phyloP scores from a whole-genome alignment of 2,113 vertebrate species.

The Platysternon megacephalum region DNA sequence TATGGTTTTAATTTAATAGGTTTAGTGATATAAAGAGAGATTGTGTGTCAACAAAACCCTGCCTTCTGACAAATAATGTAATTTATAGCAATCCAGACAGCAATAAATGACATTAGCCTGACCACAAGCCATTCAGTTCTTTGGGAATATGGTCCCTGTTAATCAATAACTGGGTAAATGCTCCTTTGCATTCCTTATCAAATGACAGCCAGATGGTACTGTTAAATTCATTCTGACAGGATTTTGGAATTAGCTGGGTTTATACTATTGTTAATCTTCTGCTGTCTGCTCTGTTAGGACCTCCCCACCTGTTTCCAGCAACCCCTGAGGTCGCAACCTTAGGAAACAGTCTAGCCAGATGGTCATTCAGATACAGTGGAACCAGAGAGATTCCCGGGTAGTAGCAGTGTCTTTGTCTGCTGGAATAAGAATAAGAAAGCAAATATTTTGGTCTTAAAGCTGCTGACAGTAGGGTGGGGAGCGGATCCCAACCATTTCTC shows the following conservation, averaged over 20 bases:
- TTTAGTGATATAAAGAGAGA: constrained; percentile 44
- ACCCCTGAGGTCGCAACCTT: constrained; percentile 63
- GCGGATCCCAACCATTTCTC: neutral
- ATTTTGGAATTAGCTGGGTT: constrained; percentile 69
- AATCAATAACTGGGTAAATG: constrained; percentile 62
- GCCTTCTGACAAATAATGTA: constrained; percentile 23
- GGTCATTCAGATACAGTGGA: neutral
- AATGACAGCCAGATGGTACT: constrained; percentile 82
- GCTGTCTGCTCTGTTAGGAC: constrained; percentile 60
- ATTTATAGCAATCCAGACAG: constrained; percentile 44
- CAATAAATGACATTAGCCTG: constrained; percentile 41
- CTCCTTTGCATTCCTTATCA: constrained; percentile 71
- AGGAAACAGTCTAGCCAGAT: constrained; percentile 68
- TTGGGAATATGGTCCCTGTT: constrained; percentile 38
- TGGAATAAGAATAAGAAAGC: neutral
- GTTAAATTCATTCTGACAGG: constrained; percentile 68
- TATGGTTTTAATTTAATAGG: constrained; percentile 56
- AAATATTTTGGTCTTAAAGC: neutral
- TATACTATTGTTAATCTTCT: constrained; percentile 61
- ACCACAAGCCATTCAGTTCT: constrained; percentile 15
- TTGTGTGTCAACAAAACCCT: constrained; percentile 51
- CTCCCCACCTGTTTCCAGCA: constrained; percentile 80
- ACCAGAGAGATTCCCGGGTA: constrained; percentile 14
- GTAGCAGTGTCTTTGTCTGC: neutral
- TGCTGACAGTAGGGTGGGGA: neutral